These are phyloP conservation scores for Chloropsis hardwickii DNA, from an alignment of 2,113 vertebrate genomes.

Conservation along the genomic window DNA sequence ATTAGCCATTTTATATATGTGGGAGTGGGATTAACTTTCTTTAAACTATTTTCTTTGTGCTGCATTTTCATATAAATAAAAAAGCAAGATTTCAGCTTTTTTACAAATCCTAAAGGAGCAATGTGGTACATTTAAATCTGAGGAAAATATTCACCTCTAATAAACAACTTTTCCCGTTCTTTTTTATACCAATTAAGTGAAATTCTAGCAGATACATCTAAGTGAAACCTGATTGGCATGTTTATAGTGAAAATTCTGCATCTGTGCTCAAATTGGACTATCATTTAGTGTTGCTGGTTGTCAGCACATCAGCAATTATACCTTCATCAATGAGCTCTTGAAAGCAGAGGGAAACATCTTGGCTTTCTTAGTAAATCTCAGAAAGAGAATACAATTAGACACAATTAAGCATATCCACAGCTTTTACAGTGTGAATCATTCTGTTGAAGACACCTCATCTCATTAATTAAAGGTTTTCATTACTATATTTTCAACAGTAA, in stretches of 20 bases:
- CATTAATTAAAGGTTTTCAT: not conserved
- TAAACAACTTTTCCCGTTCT: not conserved
- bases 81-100: not conserved
- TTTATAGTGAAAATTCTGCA: not conserved
- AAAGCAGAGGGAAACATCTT: not conserved
- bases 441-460: not conserved
- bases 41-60: not conserved
- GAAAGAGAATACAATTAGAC: not conserved
- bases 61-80: not conserved
- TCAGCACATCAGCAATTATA: not conserved
- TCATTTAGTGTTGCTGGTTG: not conserved
- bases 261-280: not conserved
- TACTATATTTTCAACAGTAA: not conserved
- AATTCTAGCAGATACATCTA: not conserved
- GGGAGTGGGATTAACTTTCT: rapidly evolving
- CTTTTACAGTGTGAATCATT: not conserved
- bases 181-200: not conserved
- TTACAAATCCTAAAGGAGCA: not conserved
- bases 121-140: not conserved
- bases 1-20: not conserved
- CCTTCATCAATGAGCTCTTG: not conserved
- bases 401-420: not conserved
- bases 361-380: not conserved
- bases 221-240: not conserved
- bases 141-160: not conserved